Evolutionary conservation across 1,140 invertebrate genomes (phyloP), one percentile per base, ranked within the genome.

Genomic region (Pseudobourletiella spinata): DNA sequence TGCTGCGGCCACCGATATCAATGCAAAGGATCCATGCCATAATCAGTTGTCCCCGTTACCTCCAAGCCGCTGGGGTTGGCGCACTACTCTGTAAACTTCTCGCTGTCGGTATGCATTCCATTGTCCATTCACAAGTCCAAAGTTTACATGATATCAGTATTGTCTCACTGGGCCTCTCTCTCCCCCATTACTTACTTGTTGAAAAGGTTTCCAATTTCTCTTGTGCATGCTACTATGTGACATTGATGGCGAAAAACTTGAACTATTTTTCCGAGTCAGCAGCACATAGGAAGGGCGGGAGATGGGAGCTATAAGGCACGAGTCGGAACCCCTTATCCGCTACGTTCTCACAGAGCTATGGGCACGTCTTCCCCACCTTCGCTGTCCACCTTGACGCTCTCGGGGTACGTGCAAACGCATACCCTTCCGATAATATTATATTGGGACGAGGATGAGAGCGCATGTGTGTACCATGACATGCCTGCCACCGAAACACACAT

Each of bases 71-170:
- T n/a, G n/a, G n/a, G n/a, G n/a, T n/a, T n/a, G n/a, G n/a, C n/a
- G n/a, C n/a, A n/a, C n/a, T n/a, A n/a, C n/a, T n/a, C n/a, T n/a
- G n/a, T n/a, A n/a, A n/a, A n/a, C n/a, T n/a, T n/a, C n/a, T n/a
- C n/a, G n/a, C n/a, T n/a, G n/a, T n/a, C n/a, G n/a, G n/a, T n/a
- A n/a, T n/a, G n/a, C 14, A 18, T 48, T 22, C 6, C 11, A 48
- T 22, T 48, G 44, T 48, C 44, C 44, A 22, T 48, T 48, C 11
- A 48, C 18, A 15, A 48, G 44, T 48, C 44, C 44, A 48, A 48
- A 48, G 44, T 11, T 48, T 48, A 22, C n/a, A n/a, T n/a, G 32
- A 8, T 39, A 39, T 39, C 32, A 39, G n/a, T 8, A 39, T 8
- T 11, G 32, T 39, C 8, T 39, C 32, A n/a, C 8, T n/a, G n/a